Evolutionary conservation across 2,888 invertebrate species (phyloP).

Genomic region (Orthosia incerta): DNA sequence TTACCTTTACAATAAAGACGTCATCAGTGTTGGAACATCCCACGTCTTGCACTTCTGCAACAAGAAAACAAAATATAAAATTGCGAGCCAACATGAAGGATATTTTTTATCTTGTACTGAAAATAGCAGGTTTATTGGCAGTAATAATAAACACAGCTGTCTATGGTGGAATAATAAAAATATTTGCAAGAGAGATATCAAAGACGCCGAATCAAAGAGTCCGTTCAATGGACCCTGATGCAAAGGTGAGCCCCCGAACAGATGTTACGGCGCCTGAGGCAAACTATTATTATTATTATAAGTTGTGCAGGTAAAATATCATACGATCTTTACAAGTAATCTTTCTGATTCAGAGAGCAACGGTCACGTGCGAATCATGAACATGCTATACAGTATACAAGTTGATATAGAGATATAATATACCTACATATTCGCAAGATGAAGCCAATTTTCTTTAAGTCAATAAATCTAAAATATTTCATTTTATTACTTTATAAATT

Average conservation of each 20-base stretch:
- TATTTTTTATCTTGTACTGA: constrained; percentile 36
- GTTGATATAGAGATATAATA: constrained; percentile 15
- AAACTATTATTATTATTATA: constrained; percentile 79
- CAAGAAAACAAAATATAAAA: constrained; percentile 71
- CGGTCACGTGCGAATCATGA: constrained; percentile 57
- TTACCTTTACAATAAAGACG: constrained; percentile 81
- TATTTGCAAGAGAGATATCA: constrained; percentile 65
- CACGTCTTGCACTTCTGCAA: constrained; percentile 88
- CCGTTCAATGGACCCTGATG: constrained; percentile 75
- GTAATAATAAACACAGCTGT: constrained; percentile 67
- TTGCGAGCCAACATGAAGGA: constrained; percentile 32
- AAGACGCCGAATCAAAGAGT: constrained; percentile 73
- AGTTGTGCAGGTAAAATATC: constrained; percentile 82
- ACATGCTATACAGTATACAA: constrained; percentile 20
- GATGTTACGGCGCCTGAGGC: constrained; percentile 77
- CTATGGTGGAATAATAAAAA: constrained; percentile 57
- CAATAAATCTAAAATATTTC: constrained; percentile 2
- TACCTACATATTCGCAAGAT: neutral
- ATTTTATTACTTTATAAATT: constrained; percentile 23
- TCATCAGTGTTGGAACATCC: constrained; percentile 82
- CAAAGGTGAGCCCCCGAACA: constrained; percentile 79
- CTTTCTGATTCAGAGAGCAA: constrained; percentile 65
- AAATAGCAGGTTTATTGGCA: constrained; percentile 49
- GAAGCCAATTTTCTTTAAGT: constrained; percentile 12
- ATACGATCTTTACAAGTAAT: constrained; percentile 69